These are phyloP conservation scores for Trachymyrmex cornetzi DNA, from an alignment of 1,140 invertebrate genomes.

Conservation along the genomic window DNA sequence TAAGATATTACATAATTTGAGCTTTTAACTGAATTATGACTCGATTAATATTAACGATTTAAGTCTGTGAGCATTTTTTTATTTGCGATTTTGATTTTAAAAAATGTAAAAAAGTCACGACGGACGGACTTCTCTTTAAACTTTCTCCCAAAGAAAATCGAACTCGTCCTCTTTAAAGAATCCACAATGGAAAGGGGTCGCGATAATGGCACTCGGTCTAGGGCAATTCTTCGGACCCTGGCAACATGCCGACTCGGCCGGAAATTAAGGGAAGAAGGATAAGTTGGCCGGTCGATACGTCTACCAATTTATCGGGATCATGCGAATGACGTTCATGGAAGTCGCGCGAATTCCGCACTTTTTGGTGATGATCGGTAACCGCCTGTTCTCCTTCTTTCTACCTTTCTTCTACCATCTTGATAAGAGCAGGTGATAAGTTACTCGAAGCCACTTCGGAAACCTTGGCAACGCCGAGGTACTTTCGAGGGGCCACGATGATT, in stretches of 20 bases:
- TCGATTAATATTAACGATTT: not conserved
- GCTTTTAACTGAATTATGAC: not conserved
- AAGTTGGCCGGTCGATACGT: not conserved
- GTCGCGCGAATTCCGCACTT: conserved; percentile 49
- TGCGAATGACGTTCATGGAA: conserved; percentile 18
- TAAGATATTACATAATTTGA: not conserved
- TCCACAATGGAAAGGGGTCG: not conserved
- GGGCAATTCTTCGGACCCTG: conserved; percentile 9
- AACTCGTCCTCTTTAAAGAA: not conserved
- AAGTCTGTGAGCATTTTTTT: not conserved
- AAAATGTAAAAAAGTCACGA: not conserved
- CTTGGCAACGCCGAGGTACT: conserved; percentile 68
- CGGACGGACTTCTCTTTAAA: not conserved
- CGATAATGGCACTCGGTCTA: conserved; percentile 6
- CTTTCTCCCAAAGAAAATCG: not conserved
- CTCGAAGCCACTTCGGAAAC: conserved; percentile 69
- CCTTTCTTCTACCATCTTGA: conserved; percentile 38
- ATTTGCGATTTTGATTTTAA: not conserved
- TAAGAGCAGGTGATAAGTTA: conserved; percentile 72
- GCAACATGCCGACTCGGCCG: conserved; percentile 39
- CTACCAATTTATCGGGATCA: conserved; percentile 47
- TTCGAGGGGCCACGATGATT: conserved; percentile 74
- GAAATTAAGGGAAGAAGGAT: conserved; percentile 38
- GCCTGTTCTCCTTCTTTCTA: not conserved
- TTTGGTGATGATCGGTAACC: conserved; percentile 12